phyloP scores from a whole-genome alignment of 2,888 invertebrate species.

The Drosophila recens region DNA sequence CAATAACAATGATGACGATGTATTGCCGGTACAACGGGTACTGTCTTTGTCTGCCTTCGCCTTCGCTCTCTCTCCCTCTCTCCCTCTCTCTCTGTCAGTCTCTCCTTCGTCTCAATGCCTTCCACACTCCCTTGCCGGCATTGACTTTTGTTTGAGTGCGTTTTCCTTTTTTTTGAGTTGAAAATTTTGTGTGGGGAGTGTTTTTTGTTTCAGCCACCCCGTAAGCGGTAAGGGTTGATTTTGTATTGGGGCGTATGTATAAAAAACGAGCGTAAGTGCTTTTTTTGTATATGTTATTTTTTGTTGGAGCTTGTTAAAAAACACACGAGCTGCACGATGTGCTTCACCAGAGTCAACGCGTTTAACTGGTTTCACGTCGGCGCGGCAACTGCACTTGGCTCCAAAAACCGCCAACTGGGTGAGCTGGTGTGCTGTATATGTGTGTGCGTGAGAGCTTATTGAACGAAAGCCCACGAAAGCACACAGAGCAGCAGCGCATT shows the following conservation, averaged over 20 bases:
- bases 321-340: slow-evolving; percentile 62
- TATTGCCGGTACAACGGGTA: slow-evolving; percentile 31
- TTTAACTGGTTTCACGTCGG: slow-evolving; percentile 81
- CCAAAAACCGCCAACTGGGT: slow-evolving; percentile 43
- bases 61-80: background rate
- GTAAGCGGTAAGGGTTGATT: slow-evolving; percentile 71
- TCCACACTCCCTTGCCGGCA: slow-evolving; percentile 53
- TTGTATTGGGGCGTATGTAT: slow-evolving; percentile 24
- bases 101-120: slow-evolving; percentile 29
- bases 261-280: slow-evolving; percentile 42
- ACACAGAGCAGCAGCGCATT: slow-evolving; percentile 28
- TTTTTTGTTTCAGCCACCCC: slow-evolving; percentile 59
- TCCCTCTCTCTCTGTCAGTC: slow-evolving; percentile 3
- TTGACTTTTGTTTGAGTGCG: slow-evolving; percentile 59
- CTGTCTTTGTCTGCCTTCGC: slow-evolving; percentile 31
- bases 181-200: slow-evolving; percentile 53
- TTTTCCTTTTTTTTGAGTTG: slow-evolving; percentile 65
- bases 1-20: slow-evolving; percentile 30
- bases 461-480: slow-evolving; percentile 22
- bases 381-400: slow-evolving; percentile 72
- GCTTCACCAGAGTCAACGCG: slow-evolving; percentile 62
- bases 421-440: background rate
- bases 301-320: slow-evolving; percentile 54
- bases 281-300: slow-evolving; percentile 5
- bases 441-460: slow-evolving; percentile 13